These are phyloP conservation scores for Amphipyra tragopoginis DNA, from an alignment of 2,888 invertebrate genomes.

Conservation along the genomic window DNA sequence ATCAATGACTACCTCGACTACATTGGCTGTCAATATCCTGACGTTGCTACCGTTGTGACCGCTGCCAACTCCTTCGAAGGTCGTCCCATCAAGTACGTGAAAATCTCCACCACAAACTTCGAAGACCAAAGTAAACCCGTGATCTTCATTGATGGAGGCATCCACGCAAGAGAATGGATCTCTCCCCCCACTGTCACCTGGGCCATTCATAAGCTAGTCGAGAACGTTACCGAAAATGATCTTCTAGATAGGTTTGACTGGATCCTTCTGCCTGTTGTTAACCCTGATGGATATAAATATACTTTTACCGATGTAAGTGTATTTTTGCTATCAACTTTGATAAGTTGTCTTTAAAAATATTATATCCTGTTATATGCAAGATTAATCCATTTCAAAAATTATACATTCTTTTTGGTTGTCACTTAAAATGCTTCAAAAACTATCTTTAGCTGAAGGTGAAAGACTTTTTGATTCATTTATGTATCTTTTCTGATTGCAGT, in stretches of 20 bases:
- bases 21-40: constrained; percentile 80
- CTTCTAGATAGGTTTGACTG: constrained; percentile 91
- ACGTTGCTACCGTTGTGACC: constrained; percentile 83
- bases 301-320: constrained; percentile 70
- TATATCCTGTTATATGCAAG: too few relatives aligned
- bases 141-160: constrained; percentile 91
- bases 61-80: constrained; percentile 90
- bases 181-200: constrained; percentile 91
- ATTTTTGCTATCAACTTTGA: not conserved
- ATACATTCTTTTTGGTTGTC: too few relatives aligned
- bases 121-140: constrained; percentile 85
- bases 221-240: constrained; percentile 87
- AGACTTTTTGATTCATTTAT: not conserved
- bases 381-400: not conserved
- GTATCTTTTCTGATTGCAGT: constrained; percentile 72
- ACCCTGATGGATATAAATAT: constrained; percentile 94
- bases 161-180: constrained; percentile 93
- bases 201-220: constrained; percentile 91
- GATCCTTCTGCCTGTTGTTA: constrained; percentile 91
- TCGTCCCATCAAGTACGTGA: constrained; percentile 88
- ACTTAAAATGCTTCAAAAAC: too few relatives aligned
- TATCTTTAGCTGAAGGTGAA: too few relatives aligned
- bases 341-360: too few relatives aligned
- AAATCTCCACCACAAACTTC: constrained; percentile 89
- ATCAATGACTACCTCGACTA: constrained; percentile 79